Base-by-base conservation (phyloP, 1,140 invertebrate species). In the Gerris buenoi region DNA sequence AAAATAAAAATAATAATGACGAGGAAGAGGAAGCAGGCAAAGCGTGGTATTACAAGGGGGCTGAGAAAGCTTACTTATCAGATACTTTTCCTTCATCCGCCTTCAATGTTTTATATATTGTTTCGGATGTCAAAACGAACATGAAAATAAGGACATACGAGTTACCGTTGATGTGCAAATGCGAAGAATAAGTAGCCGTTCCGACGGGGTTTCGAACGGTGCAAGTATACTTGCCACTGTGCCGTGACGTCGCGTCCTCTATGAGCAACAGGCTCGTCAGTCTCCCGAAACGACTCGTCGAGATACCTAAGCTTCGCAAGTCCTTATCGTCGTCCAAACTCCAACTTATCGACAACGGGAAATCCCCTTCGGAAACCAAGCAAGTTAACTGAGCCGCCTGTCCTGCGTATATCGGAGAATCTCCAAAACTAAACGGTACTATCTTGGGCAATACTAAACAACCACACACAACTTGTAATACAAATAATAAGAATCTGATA, bases 341-440 rank as follows among this genome's bases (percentile, higher is more conserved):
- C 88, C 87, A 89, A 68, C 76, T 77, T 63, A 89, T 84, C 61
- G 82, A 76, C 63, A 89, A 79, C 65, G 88, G 87, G 68, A 81
- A 78, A 76, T 89, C 87, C 29, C 87, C 87, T 65, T 84, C 81
- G 71, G 80, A 81, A 33, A 88, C 82, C 75, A 85, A 84, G 75
- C 88, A 90, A 71, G 85, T 82, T 69, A 88, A 80, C 69, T 85
- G 83, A 46, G 86, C 83, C 57, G 86, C 81, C 72, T 85, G 84
- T 27, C 86, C 87, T 69, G 83, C 83, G 76, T 72, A 74, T 18
- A 73, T 66, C 14, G 72, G 68, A 2, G 69, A 68, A 33, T 80
- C 79, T 26, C 77, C 79, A 71, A 82, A 82, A 59, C 75, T 74
- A 72, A 83, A 82, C 15, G 79, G 78, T 65, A 77, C 66, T 56